Percentiles rank a stretch among this genome's conserved stretches.
Evolutionary conservation across 92 coral and sea anemone genomes (phyloP).

Genomic region (Heteractis magnifica): DNA sequence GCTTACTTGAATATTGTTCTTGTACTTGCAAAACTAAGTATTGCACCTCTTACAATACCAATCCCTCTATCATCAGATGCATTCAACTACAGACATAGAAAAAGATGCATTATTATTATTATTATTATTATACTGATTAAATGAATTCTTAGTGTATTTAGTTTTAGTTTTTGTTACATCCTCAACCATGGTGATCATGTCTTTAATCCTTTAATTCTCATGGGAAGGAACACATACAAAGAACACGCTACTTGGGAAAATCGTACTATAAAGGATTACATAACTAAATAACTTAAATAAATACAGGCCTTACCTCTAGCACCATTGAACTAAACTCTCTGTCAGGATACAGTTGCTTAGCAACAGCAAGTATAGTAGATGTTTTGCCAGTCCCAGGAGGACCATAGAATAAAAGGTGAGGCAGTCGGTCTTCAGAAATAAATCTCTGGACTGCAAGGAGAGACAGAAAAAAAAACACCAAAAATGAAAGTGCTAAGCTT

Average conservation of each 20-base stretch:
- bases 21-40: conserved; percentile 96
- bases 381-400: conserved; percentile 99
- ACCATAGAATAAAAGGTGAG: conserved; percentile 94
- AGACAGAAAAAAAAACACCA: neutral
- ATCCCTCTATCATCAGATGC: conserved; percentile 99
- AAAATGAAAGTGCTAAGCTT: neutral
- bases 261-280: too few relatives aligned
- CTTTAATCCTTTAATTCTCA: too few relatives aligned
- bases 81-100: conserved; percentile 63
- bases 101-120: neutral
- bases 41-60: conserved; percentile 89
- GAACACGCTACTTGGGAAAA: too few relatives aligned
- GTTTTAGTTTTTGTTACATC: too few relatives aligned
- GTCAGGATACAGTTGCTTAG: conserved; percentile 84
- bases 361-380: conserved; percentile 95
- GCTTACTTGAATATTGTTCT: conserved; percentile 98
- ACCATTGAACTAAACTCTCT: conserved; percentile 97
- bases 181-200: too few relatives aligned
- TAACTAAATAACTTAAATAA: neutral
- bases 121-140: too few relatives aligned
- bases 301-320: conserved; percentile 66
- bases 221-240: too few relatives aligned
- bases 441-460: conserved; percentile 76
- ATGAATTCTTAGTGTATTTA: too few relatives aligned
- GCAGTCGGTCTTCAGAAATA: conserved; percentile 89